Base-by-base conservation (phyloP, 2,113 vertebrate species). In the Camelus bactrianus region DNA sequence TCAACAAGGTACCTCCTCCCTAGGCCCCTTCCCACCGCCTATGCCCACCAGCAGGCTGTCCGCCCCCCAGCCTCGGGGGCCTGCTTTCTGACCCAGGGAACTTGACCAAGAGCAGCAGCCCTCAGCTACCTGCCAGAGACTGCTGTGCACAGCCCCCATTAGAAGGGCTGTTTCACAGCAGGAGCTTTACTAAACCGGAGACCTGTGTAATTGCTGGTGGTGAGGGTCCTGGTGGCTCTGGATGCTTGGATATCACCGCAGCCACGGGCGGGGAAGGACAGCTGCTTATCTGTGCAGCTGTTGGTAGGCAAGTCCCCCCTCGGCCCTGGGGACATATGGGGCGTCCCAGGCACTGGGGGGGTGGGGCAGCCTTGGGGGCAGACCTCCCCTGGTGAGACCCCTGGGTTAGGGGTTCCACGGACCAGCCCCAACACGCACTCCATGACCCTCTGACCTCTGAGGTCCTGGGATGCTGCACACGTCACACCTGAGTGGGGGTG, bases 1-100 rank as follows among this genome's bases (percentile, higher is more conserved):
- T 99, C 98, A 99, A 99, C 97, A 99, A 99, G 99, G 64, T 32
- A n/a, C 52, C 16, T 16, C 52, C 52, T 54, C 52, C 52, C 13
- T 14, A 54, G 52, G 24, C 2, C 22, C 58, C 60, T 12, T 64
- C 26, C 26, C 60, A 30, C 28, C 26, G 8, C 62, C 62, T 64
- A 42, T 42, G 62, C 62, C 62, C 62, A 15, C 62, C 62, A 54
- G 38, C 38, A 42, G 38, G 38, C 38, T 42, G 38, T 42, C 38
- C 5, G 38, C 38, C 38, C 38, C 38, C 38, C 4, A 4, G 30
- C 76, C 52, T 70, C 11, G 2, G 46, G 30, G 10, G 28, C 65
- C 75, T 58, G 4, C 2, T 42, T 42, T 70, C 11, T 35, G 54
- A 20, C 16, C 16, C 17, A 35, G 65, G 52, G 30, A 20, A 15